A percentile compares a stretch with the other conserved stretches of the same genome.
Evolutionary conservation across 2,888 invertebrate species (phyloP).

Genomic region (Acanthoscelides obtectus): DNA sequence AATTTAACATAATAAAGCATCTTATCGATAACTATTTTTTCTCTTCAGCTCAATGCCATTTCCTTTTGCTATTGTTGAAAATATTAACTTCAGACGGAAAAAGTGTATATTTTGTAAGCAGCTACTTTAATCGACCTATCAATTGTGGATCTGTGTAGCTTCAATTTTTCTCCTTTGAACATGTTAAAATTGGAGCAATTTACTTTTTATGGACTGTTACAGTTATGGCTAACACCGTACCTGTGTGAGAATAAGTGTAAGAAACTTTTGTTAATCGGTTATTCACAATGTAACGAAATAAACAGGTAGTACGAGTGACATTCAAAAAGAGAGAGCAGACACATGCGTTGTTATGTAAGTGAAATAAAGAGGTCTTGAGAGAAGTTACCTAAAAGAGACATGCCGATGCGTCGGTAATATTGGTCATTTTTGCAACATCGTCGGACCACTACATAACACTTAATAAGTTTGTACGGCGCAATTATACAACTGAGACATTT

Average conservation of each 20-base stretch:
- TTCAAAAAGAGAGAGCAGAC: not conserved
- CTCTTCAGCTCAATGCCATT: too few species aligned
- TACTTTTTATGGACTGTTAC: not conserved
- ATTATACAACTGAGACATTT: too few species aligned
- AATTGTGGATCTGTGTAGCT: too few species aligned
- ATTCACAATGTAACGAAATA: not conserved
- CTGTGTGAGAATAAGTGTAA: not conserved
- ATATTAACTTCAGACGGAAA: too few species aligned
- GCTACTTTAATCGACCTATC: too few species aligned
- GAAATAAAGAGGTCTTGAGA: not conserved
- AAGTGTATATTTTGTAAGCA: too few species aligned
- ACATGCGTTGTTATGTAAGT: not conserved
- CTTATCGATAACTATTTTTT: too few species aligned
- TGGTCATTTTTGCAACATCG: not conserved
- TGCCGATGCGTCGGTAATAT: not conserved
- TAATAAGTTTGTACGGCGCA: not conserved
- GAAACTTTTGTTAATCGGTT: not conserved
- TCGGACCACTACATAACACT: not conserved
- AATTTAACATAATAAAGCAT: too few species aligned
- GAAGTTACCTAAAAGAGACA: not conserved
- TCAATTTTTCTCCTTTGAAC: too few species aligned
- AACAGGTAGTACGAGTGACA: not conserved
- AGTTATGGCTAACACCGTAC: not conserved
- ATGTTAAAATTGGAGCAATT: too few species aligned
- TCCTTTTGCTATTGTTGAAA: too few species aligned